Percentiles rank a stretch among this genome's conserved stretches.
phyloP scores from a whole-genome alignment of 2,113 vertebrate genomes.

The Chaetura pelagica region DNA sequence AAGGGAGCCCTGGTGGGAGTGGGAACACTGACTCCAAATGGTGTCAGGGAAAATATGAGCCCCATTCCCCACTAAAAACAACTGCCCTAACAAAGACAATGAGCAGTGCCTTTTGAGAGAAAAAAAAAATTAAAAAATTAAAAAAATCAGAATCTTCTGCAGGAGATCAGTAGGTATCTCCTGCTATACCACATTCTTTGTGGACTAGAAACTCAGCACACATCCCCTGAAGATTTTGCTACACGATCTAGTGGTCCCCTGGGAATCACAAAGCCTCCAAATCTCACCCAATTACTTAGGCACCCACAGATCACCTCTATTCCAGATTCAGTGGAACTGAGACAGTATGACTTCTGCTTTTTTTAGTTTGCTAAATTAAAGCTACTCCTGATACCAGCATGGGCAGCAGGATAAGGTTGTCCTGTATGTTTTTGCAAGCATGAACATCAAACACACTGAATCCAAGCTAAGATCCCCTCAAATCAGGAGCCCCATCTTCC shows the following conservation, averaged over 20 bases:
- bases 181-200: background rate
- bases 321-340: too few relatives aligned
- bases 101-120: background rate
- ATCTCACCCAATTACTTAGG: too few relatives aligned
- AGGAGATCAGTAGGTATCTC: background rate
- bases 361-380: too few relatives aligned
- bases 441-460: too few relatives aligned
- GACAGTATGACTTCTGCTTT: too few relatives aligned
- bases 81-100: background rate
- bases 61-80: background rate
- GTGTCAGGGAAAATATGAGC: background rate
- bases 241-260: fast-evolving
- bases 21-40: background rate
- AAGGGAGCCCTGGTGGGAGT: background rate
- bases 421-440: too few relatives aligned
- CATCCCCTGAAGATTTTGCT: background rate
- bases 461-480: too few relatives aligned
- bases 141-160: background rate
- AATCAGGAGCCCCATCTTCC: too few relatives aligned
- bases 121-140: background rate
- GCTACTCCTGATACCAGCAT: too few relatives aligned
- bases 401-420: too few relatives aligned
- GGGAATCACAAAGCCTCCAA: background rate
- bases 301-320: too few relatives aligned
- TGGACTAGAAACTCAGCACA: background rate